Conservation (phyloP, 1,140 invertebrate species). For the Eupristina koningsbergeri region DNA sequence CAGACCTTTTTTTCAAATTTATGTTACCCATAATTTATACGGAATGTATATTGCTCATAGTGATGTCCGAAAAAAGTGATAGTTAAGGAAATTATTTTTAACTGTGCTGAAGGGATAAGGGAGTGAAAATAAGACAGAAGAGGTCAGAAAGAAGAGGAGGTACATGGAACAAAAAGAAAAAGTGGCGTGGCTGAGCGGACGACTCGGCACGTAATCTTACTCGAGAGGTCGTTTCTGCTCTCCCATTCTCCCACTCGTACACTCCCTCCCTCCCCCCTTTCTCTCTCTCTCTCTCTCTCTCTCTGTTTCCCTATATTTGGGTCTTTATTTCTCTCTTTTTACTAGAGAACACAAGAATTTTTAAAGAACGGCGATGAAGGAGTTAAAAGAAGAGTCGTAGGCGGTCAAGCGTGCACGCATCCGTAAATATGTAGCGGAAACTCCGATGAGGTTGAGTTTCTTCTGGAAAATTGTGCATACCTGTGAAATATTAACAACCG, state of each 20-base stretch:
- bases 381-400: neutral
- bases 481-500: neutral
- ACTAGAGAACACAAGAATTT: neutral
- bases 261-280: neutral
- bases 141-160: conserved; percentile 42
- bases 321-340: no score
- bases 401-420: no score
- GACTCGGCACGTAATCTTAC: conserved; percentile 71
- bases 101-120: neutral
- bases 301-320: neutral
- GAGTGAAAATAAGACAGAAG: conserved; percentile 41
- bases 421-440: neutral
- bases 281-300: neutral
- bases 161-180: conserved; percentile 50
- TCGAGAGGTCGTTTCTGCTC: conserved; percentile 71
- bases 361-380: neutral
- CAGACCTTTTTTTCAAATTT: neutral
- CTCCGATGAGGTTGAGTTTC: neutral
- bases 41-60: neutral
- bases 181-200: conserved; percentile 63
- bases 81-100: conserved; percentile 25
- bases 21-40: neutral
- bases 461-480: neutral
- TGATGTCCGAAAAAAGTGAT: conserved; percentile 2
- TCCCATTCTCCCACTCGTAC: conserved; percentile 36